Evolutionary conservation across 2,113 vertebrate species (phyloP), one percentile per base, ranked within the genome.

Genomic region (Ascaphus truei): DNA sequence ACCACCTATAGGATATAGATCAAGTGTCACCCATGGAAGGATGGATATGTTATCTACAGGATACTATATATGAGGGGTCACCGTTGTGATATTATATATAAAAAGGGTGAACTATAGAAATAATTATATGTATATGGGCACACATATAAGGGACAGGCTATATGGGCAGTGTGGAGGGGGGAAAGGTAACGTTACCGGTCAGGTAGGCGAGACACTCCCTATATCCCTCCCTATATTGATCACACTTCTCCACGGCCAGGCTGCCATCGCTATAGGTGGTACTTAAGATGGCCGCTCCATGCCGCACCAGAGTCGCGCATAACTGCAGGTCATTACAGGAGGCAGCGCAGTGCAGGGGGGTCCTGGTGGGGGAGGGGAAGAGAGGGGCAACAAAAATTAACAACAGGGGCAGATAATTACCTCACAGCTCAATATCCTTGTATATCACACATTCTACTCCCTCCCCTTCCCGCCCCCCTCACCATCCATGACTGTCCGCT

Each of bases 401-500:
- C 31, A 33, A 33, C 5, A 33, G 5, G 11, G 5, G 11, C 11
- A 33, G 11, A 33, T 33, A 33, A 33, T 33, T 33, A 33, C 5
- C 5, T 33, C 5, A 3, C 34, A 7, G 10, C 34, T 37, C 5
- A 37, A 16, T 3, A 16, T 16, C 9, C 9, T 16, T 2, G 6
- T 43, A 16, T 43, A 43, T 11, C n/a, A n/a, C n/a, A n/a, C n/a
- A 5, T 34, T 43, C 39, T 43, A 18, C 7, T 7, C 3, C 39
- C 39, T n/a, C 10, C 15, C 27, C 23, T 36, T 18, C 13, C 47
- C n/a, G 13, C 1, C 0, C 1, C 4, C n/a, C 85, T 87, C 79
- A 96, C 95, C 95, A 97, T 72, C 93, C 93, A 1, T 97, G 93
- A 75, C 95, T 96, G 82, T 96, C 95, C 0, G 92, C 89, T 2